phyloP scores from a whole-genome alignment of 2,888 invertebrate genomes.

The Panzeria rudis region DNA sequence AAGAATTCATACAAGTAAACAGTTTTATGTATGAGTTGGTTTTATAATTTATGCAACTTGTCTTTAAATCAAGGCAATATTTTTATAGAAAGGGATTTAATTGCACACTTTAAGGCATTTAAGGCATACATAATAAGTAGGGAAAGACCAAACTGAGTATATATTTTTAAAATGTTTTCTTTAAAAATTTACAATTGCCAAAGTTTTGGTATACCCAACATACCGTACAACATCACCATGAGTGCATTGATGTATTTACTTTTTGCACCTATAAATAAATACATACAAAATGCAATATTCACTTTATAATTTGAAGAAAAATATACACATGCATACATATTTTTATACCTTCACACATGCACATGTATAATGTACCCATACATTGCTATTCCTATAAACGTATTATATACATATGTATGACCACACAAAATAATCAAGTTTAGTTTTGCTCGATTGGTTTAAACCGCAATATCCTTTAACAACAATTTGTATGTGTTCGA shows the following conservation, averaged over 20 bases:
- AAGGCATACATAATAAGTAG: no score
- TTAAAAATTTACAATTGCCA: neutral
- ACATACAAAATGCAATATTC: conserved; percentile 33
- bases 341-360: conserved; percentile 2
- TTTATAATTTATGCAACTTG: no score
- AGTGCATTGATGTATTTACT: conserved; percentile 13
- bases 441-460: conserved; percentile 82
- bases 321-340: conserved; percentile 63
- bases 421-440: conserved; percentile 83
- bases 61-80: no score
- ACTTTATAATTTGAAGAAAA: conserved; percentile 60
- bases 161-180: no score
- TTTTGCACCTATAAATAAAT: conserved; percentile 30
- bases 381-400: neutral
- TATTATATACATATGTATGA: conserved; percentile 57
- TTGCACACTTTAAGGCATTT: no score
- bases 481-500: conserved; percentile 78
- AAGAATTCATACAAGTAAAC: no score
- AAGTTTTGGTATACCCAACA: neutral
- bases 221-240: neutral
- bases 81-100: no score
- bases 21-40: no score
- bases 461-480: conserved; percentile 80
- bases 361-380: neutral
- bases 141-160: no score